A percentile compares a stretch with the other conserved stretches of the same genome.
Conservation (phyloP, 2,888 invertebrate genomes). For the Drosophila seclusa region DNA sequence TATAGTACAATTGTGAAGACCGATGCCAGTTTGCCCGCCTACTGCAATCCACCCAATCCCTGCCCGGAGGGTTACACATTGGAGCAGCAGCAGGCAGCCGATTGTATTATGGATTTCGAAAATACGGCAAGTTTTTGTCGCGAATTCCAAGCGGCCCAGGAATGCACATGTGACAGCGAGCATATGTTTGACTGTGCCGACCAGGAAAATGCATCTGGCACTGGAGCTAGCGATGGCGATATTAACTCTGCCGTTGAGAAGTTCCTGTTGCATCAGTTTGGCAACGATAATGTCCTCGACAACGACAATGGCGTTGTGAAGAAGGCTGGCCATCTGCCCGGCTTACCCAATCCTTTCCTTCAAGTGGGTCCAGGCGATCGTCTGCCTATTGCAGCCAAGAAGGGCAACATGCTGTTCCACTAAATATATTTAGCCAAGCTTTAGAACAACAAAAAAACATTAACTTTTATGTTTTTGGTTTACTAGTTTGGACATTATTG, state of each 20-base stretch:
- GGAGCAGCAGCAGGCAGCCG: constrained; percentile 88
- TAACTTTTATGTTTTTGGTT: constrained; percentile 4
- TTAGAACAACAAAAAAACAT: neutral
- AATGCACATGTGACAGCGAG: constrained; percentile 99
- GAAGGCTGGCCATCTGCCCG: constrained; percentile 67
- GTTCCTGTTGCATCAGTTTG: constrained; percentile 86
- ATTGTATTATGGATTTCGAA: constrained; percentile 94
- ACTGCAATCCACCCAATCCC: constrained; percentile 99
- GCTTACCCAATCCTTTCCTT: constrained; percentile 91
- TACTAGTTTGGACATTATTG: constrained; percentile 20
- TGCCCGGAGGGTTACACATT: constrained; percentile 94
- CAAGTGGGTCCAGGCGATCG: constrained; percentile 89
- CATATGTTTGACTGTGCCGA: constrained; percentile 97
- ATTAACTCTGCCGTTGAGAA: constrained; percentile 88
- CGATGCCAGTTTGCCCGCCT: constrained; percentile 96
- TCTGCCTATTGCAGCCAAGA: constrained; percentile 96
- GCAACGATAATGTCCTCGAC: constrained; percentile 84
- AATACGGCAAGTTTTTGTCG: constrained; percentile 98
- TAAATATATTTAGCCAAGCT: constrained; percentile 34
- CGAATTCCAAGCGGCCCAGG: constrained; percentile 95
- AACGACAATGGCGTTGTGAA: constrained; percentile 90
- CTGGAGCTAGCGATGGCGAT: constrained; percentile 70
- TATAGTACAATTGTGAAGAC: constrained; percentile 90
- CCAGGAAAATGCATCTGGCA: constrained; percentile 72
- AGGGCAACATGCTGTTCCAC: constrained; percentile 89